A percentile compares a stretch with the other conserved stretches of the same genome.
phyloP scores from a whole-genome alignment of 2,113 vertebrate genomes.

The Glareola pratincola region DNA sequence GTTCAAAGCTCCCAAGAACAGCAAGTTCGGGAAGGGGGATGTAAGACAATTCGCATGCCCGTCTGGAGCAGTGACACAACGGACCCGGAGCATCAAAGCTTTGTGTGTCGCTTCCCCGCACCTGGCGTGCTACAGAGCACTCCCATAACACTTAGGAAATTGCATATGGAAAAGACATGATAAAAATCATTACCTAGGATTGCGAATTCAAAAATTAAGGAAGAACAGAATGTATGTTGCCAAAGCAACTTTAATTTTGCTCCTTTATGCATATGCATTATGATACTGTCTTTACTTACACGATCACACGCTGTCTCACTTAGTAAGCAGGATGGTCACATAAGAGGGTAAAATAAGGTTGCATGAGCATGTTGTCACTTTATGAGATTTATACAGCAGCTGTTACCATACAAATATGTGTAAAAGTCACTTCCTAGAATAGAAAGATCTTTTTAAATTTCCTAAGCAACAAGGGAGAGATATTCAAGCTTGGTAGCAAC shows the following conservation, averaged over 20 bases:
- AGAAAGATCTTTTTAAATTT: neutral
- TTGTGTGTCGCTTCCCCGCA: accelerated
- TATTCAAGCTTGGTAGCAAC: neutral
- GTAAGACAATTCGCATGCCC: accelerated
- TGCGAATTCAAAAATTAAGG: neutral
- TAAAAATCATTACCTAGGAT: conserved; percentile 2
- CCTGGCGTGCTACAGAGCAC: neutral
- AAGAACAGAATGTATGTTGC: conserved; percentile 9
- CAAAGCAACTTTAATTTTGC: conserved; percentile 42
- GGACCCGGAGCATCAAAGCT: neutral
- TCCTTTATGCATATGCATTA: conserved; percentile 13
- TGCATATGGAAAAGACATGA: neutral
- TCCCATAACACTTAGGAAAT: neutral
- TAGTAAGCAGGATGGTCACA: neutral
- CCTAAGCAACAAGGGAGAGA: neutral
- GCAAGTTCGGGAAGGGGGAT: neutral
- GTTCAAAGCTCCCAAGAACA: neutral
- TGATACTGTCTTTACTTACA: neutral
- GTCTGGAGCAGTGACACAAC: accelerated
- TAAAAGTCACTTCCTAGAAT: neutral
- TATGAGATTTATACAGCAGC: neutral
- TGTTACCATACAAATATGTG: neutral
- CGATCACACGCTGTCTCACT: neutral
- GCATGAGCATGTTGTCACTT: neutral
- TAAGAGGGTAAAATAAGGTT: neutral